Base-by-base conservation (phyloP, 2,888 invertebrate species). In the Melolontha melolontha region DNA sequence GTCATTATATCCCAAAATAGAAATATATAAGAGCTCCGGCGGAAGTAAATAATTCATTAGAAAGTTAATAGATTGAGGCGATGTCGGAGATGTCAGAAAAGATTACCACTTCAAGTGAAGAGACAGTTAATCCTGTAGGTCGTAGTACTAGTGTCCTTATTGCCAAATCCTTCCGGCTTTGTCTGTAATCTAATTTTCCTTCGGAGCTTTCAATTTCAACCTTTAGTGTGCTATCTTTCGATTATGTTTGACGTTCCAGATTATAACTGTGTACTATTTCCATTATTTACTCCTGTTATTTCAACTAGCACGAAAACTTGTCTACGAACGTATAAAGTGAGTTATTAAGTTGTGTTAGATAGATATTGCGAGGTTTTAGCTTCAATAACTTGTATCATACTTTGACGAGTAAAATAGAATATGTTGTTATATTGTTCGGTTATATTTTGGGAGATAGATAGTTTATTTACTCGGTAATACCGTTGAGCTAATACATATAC, bases 41-140 rank as follows among this genome's bases (percentile, higher is more conserved):
- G 34, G 44, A 42, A 51, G 65, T 71, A 70, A 71, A 70, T 71
- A 69, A 71, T 69, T 68, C 71, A 69, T 69, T 67, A 68, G 57
- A 17, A 51, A 52, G 63, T 64, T 69, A 68, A 68, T 68, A 66
- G 66, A 68, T 68, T 67, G 68, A 66, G 51, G 14, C 44, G 64
- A 52, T 66, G 70, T 71, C 66, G 64, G 51, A 68, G 50, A 67
- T 59, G 70, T 71, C 69, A 63, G 68, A 68, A 67, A 52, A 67
- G 68, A 71, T 71, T 70, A 71, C 66, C 57, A 27, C 55, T 62
- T 54, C 57, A 70, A 57, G 66, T 66, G 64, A 67, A 70, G 66
- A 65, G 70, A 70, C 71, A 70, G 68, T 52, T 70, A 70, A 70
- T 71, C 69, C 70, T 59, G 27, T 64, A 62, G 39, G 67, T 47